phyloP scores from a whole-genome alignment of 2,797 vertebrate genomes.

The Myripristis jacobus region DNA sequence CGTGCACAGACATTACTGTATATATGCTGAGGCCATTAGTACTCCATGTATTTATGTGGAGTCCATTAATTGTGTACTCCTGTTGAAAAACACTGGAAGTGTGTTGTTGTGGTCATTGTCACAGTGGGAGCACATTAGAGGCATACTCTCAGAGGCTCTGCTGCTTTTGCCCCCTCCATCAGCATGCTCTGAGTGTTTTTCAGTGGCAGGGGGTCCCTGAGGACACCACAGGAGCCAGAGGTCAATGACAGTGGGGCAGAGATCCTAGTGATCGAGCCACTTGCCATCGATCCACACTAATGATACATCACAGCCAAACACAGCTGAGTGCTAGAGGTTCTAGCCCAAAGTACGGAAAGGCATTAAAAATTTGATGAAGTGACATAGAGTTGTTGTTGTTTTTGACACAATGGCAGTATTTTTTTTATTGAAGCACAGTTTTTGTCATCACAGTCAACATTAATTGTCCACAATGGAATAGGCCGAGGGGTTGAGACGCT shows the following conservation, averaged over 20 bases:
- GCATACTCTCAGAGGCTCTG: constrained; percentile 31
- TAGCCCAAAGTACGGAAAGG: constrained; percentile 20
- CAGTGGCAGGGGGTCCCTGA: constrained; percentile 45
- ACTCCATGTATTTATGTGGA: not conserved
- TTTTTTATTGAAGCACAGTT: constrained; percentile 12
- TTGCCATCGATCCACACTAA: constrained; percentile 59
- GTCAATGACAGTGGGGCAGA: constrained; percentile 71
- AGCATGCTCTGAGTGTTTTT: constrained; percentile 55
- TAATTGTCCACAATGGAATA: not conserved
- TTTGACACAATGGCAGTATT: constrained; percentile 10
- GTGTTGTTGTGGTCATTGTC: constrained; percentile 46
- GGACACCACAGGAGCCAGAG: constrained; percentile 56
- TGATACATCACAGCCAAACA: constrained; percentile 57
- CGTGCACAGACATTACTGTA: constrained; percentile 1
- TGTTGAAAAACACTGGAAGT: constrained; percentile 14
- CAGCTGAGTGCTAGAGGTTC: constrained; percentile 32
- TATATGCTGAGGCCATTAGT: constrained; percentile 4
- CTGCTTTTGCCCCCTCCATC: constrained; percentile 44
- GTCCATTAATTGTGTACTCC: constrained; percentile 23
- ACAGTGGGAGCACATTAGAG: constrained; percentile 54
- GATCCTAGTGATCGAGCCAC: constrained; percentile 54
- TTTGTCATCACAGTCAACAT: not conserved
- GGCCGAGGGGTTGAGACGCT: constrained; percentile 15
- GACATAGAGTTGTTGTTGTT: not conserved
- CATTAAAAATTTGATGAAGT: constrained; percentile 24